phyloP scores from a whole-genome alignment of 2,888 invertebrate genomes.

The Spilosoma lubricipeda region DNA sequence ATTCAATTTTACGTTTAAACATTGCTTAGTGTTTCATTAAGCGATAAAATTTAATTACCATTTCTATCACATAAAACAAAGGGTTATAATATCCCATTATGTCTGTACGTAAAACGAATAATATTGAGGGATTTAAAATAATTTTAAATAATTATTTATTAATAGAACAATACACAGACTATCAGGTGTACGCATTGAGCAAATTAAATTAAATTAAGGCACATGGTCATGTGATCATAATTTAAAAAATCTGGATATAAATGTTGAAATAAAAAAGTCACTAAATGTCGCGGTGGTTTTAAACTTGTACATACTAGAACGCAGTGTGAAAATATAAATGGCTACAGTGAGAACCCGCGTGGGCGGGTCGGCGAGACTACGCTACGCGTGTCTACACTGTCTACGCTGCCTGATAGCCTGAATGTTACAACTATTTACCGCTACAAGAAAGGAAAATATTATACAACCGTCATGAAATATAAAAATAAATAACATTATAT shows the following conservation, averaged over 20 bases:
- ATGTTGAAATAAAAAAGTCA: conserved; percentile 54
- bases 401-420: conserved; percentile 73
- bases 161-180: conserved; percentile 69
- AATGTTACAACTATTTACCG: conserved; percentile 65
- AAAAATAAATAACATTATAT: conserved; percentile 84
- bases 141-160: conserved; percentile 43
- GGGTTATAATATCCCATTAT: conserved; percentile 34
- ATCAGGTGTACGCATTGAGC: conserved; percentile 78
- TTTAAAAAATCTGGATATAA: conserved; percentile 52
- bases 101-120: conserved; percentile 50
- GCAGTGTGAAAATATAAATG: conserved; percentile 41
- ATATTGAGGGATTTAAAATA: conserved; percentile 41
- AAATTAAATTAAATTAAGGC: conserved; percentile 81
- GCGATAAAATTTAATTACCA: conserved; percentile 40
- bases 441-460: conserved; percentile 69
- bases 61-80: conserved; percentile 49
- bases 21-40: conserved; percentile 37
- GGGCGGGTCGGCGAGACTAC: conserved; percentile 13
- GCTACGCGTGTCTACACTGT: no score
- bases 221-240: conserved; percentile 75
- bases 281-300: conserved; percentile 64
- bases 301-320: conserved; percentile 53
- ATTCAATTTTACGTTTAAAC: conserved; percentile 46
- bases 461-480: conserved; percentile 77
- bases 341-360: conserved; percentile 28